Percentiles rank a stretch among this genome's conserved stretches.
These are phyloP conservation scores for Acanthopagrus latus DNA, from an alignment of 2,797 vertebrate species.

Conservation along the genomic window DNA sequence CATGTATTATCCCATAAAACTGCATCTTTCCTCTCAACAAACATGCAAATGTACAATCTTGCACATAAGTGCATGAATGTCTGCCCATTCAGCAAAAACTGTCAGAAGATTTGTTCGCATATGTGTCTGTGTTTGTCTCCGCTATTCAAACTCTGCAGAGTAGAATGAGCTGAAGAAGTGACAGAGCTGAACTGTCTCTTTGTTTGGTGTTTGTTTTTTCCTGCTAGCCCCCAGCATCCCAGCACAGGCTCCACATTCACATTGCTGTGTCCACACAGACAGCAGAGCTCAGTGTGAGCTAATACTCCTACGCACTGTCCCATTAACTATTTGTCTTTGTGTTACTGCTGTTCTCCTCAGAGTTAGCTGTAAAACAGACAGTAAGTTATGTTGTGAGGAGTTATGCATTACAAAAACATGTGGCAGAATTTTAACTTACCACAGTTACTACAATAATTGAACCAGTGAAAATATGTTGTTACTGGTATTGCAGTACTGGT, in stretches of 20 bases:
- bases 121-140: not conserved
- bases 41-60: not conserved
- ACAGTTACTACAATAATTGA: not conserved
- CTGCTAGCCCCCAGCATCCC: not conserved
- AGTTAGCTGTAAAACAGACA: not conserved
- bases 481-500: not conserved
- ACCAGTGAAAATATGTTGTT: not conserved
- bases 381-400: not conserved
- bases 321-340: slow-evolving; percentile 45
- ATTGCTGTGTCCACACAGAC: slow-evolving; percentile 61
- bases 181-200: slow-evolving; percentile 45
- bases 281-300: slow-evolving; percentile 37
- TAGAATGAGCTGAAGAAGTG: slow-evolving; percentile 6
- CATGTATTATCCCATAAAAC: not conserved
- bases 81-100: not conserved
- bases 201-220: slow-evolving; percentile 49
- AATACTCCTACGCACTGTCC: slow-evolving; percentile 13
- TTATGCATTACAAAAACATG: not conserved
- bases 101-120: not conserved
- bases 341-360: slow-evolving; percentile 16
- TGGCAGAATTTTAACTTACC: not conserved
- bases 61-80: not conserved
- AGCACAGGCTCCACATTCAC: slow-evolving; percentile 47
- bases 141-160: not conserved
- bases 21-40: not conserved